A percentile compares a stretch with the other conserved stretches of the same genome.
Evolutionary conservation across 2,888 invertebrate species (phyloP).

Genomic region (Rhorus exstirpatorius): DNA sequence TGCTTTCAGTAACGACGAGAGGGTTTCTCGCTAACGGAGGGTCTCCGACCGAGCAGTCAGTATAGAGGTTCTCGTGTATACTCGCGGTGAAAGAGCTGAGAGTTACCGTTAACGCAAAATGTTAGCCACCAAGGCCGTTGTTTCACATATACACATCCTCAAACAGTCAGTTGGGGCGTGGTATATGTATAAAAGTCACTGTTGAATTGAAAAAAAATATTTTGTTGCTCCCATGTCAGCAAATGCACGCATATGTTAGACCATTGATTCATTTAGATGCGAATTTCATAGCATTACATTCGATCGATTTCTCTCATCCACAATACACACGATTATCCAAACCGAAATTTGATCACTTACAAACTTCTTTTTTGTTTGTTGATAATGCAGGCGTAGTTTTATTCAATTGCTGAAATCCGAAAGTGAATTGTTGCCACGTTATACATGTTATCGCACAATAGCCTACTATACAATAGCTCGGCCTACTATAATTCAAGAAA

Average conservation of each 20-base stretch:
- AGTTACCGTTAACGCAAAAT: constrained; percentile 65
- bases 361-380: too few species aligned
- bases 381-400: too few species aligned
- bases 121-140: constrained; percentile 49
- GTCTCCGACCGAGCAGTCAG: constrained; percentile 28
- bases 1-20: constrained; percentile 58
- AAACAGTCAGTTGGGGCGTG: background rate
- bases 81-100: constrained; percentile 61
- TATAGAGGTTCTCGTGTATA: constrained; percentile 42
- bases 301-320: background rate
- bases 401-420: too few species aligned
- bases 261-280: background rate
- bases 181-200: constrained; percentile 7
- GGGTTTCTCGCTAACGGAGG: constrained; percentile 49
- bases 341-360: too few species aligned
- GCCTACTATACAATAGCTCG: constrained; percentile 1
- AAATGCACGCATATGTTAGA: background rate
- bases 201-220: constrained; percentile 29
- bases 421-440: background rate
- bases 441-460: background rate
- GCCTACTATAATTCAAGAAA: background rate
- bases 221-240: constrained; percentile 7
- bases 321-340: background rate
- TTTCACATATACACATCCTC: constrained; percentile 41
- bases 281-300: background rate